Evolutionary conservation across 2,888 invertebrate species (phyloP).

Genomic region (Dinocampus coccinellae): DNA sequence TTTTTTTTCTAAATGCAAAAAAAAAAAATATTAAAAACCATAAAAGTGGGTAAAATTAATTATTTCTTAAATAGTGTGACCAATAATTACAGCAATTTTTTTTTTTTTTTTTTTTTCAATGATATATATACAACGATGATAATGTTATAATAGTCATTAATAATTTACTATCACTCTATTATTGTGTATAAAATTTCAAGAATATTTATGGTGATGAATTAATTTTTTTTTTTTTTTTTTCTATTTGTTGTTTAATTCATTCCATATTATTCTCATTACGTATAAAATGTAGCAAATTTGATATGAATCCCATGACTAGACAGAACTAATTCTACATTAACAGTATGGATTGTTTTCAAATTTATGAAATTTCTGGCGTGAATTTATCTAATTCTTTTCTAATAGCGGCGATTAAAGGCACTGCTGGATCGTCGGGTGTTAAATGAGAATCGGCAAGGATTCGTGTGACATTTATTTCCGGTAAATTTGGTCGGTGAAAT

Average conservation of each 20-base stretch:
- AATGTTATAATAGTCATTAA: neutral
- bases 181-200: neutral
- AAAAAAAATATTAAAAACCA: neutral
- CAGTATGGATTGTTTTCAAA: conserved; percentile 1
- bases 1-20: neutral
- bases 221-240: neutral
- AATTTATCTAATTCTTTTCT: conserved; percentile 76
- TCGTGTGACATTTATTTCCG: conserved; percentile 71
- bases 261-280: no score
- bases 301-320: conserved; percentile 1
- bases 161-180: neutral
- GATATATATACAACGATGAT: conserved; percentile 26
- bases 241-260: neutral
- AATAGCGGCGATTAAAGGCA: conserved; percentile 87
- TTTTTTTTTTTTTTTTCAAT: neutral
- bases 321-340: neutral
- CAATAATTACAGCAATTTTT: no score
- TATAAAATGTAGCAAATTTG: neutral
- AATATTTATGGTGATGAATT: neutral
- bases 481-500: conserved; percentile 72
- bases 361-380: conserved; percentile 38
- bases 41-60: neutral
- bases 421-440: conserved; percentile 78
- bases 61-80: neutral
- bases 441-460: conserved; percentile 75